phyloP scores from a whole-genome alignment of 2,888 invertebrate genomes.

The Gari tellinella region DNA sequence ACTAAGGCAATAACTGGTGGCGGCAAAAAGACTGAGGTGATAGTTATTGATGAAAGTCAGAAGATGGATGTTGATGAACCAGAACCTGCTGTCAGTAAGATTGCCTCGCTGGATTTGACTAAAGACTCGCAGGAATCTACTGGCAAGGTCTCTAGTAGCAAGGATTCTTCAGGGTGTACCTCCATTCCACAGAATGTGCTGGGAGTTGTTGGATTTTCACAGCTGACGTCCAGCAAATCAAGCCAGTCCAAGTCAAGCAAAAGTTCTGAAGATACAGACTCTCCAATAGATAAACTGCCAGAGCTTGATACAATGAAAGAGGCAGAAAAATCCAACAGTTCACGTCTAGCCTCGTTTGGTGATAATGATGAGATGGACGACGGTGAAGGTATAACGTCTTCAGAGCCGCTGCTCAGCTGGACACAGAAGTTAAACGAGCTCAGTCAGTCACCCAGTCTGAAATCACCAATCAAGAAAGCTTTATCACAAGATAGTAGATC shows the following conservation, averaged over 20 bases:
- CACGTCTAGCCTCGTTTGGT: too few species aligned
- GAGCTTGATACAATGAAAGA: background rate
- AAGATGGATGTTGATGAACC: conserved; percentile 11
- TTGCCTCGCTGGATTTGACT: conserved; percentile 3
- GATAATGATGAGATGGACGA: too few species aligned
- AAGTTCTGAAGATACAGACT: background rate
- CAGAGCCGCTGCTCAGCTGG: conserved; percentile 53
- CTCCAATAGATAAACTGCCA: background rate
- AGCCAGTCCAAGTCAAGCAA: conserved; percentile 18
- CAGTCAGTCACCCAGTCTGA: conserved; percentile 33
- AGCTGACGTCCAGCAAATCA: conserved; percentile 36
- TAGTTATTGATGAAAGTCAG: conserved; percentile 42
- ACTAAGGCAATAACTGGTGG: background rate
- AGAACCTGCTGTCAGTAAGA: background rate
- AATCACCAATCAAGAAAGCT: conserved; percentile 32
- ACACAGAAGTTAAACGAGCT: conserved; percentile 48
- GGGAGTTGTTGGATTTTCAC: conserved; percentile 31
- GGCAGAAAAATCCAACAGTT: background rate
- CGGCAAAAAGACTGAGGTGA: conserved; percentile 3
- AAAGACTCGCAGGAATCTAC: conserved; percentile 10
- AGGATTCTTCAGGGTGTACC: background rate
- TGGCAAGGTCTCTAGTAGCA: too few species aligned
- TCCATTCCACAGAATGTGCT: conserved; percentile 55
- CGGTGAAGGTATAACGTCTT: conserved; percentile 16
- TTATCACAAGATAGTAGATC: conserved; percentile 41